Evolutionary conservation across 2,113 vertebrate genomes (phyloP).

Genomic region (Indicator indicator): DNA sequence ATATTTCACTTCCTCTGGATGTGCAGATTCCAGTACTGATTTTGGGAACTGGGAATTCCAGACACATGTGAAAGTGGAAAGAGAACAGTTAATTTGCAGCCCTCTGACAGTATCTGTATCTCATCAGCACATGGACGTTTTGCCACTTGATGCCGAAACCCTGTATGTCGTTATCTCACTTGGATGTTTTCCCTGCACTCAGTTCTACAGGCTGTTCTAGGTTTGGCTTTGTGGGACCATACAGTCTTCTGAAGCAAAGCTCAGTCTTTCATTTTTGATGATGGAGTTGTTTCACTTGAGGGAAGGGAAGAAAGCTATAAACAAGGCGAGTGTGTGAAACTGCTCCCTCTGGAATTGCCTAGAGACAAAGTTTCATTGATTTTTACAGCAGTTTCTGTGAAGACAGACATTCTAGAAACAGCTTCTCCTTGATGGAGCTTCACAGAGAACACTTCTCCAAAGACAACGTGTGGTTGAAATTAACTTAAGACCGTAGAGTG

Average conservation of each 20-base stretch:
- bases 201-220: neutral
- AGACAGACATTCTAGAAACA: neutral
- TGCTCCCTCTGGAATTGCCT: neutral
- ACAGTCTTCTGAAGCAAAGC: neutral
- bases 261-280: neutral
- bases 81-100: neutral
- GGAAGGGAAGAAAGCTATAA: slow-evolving; percentile 1
- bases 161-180: neutral
- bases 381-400: slow-evolving; percentile 1
- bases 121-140: neutral
- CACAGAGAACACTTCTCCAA: neutral
- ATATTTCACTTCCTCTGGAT: neutral
- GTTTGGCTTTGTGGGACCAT: neutral
- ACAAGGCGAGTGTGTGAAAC: neutral
- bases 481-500: neutral
- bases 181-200: slow-evolving; percentile 5
- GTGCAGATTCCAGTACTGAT: neutral
- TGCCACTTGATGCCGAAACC: neutral
- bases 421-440: neutral
- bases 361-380: neutral
- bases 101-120: neutral
- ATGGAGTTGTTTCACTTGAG: neutral
- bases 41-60: neutral
- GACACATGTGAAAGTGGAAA: neutral
- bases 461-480: neutral